These are phyloP conservation scores for Sus scrofa DNA, from an alignment of 2,113 vertebrate species.

Conservation along the genomic window DNA sequence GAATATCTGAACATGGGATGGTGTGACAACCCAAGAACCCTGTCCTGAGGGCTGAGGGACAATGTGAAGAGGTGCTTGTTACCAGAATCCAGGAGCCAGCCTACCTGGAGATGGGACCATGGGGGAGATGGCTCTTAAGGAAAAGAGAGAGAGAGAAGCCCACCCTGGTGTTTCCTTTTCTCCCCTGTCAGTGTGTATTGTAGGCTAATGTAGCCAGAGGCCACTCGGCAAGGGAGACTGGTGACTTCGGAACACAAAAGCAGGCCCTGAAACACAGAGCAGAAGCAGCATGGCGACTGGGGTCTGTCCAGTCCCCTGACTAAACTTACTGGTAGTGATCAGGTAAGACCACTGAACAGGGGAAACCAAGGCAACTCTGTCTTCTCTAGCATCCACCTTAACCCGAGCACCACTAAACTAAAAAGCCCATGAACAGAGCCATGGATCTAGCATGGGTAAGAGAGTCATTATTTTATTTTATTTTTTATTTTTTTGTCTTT, in stretches of 20 bases:
- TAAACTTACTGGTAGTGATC: background rate
- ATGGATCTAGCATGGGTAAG: background rate
- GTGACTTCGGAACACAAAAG: background rate
- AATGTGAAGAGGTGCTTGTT: background rate
- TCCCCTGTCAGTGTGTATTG: background rate
- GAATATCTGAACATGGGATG: background rate
- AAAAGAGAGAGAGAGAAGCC: no score
- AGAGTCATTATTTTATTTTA: constrained; percentile 18
- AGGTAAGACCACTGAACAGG: background rate
- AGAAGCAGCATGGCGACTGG: background rate
- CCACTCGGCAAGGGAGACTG: background rate
- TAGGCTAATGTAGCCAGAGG: background rate
- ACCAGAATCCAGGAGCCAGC: background rate
- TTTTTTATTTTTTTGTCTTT: no score
- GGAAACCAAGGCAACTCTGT: background rate
- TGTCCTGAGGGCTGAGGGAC: background rate
- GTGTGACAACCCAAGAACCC: background rate
- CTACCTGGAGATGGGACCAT: background rate
- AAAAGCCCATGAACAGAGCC: background rate
- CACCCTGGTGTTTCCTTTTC: background rate
- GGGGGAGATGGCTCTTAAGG: background rate
- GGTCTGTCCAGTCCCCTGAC: background rate
- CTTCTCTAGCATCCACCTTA: background rate
- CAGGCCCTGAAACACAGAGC: background rate
- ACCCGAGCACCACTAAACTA: background rate